A percentile compares a stretch with the other conserved stretches of the same genome.
phyloP scores from a whole-genome alignment of 2,113 vertebrate genomes.

The Tautogolabrus adspersus region DNA sequence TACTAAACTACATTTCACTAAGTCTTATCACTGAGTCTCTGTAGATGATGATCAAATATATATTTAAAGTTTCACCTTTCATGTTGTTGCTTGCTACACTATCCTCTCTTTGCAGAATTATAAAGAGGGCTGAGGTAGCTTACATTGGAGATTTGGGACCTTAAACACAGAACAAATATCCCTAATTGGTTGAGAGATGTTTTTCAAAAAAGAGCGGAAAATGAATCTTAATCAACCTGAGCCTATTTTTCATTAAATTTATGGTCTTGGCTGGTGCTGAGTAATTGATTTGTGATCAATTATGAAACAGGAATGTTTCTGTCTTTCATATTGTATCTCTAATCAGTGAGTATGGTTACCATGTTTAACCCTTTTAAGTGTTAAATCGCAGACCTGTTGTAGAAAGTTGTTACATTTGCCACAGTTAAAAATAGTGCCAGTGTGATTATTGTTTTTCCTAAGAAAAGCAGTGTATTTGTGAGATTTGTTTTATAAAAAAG shows the following conservation, averaged over 20 bases:
- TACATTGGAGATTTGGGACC: conserved; percentile 65
- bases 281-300: conserved; percentile 51
- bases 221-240: conserved; percentile 44
- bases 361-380: conserved; percentile 65
- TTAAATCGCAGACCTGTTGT: conserved; percentile 62
- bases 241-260: conserved; percentile 40
- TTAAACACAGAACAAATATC: conserved; percentile 60
- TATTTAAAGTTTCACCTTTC: conserved; percentile 43
- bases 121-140: conserved; percentile 14
- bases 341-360: conserved; percentile 60
- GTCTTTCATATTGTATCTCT: conserved; percentile 41
- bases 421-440: conserved; percentile 67
- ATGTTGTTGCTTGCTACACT: conserved; percentile 46
- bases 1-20: conserved; percentile 72
- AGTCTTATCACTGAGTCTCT: conserved; percentile 81
- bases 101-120: conserved; percentile 18
- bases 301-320: conserved; percentile 39
- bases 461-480: conserved; percentile 68
- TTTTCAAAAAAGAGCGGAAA: conserved; percentile 32
- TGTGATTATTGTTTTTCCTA: conserved; percentile 72
- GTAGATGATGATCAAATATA: conserved; percentile 62
- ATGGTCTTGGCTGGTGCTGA: conserved; percentile 42
- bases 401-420: conserved; percentile 71
- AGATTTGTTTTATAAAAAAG: conserved; percentile 61
- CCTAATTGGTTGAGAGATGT: conserved; percentile 28